Conservation (phyloP, 2,113 vertebrate species). For the Onychostruthus taczanowskii region DNA sequence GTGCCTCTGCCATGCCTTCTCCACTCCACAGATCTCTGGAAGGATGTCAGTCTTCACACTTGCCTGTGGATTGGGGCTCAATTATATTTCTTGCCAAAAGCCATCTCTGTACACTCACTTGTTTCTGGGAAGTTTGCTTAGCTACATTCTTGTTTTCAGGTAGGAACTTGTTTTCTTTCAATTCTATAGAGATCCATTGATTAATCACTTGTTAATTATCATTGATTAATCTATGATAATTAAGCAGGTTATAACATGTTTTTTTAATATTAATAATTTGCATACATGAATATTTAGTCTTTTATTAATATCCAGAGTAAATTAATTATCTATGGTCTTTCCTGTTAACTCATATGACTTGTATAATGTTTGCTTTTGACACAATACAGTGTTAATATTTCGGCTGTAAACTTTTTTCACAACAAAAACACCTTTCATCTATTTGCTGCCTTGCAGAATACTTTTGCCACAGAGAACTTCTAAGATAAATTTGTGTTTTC, state of each 20-base stretch:
- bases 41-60: neutral
- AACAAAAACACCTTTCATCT: neutral
- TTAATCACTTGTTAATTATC: slow-evolving; percentile 19
- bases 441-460: neutral
- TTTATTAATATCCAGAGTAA: neutral
- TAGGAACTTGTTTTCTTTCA: neutral
- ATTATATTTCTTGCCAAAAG: neutral
- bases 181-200: neutral
- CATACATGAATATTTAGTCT: slow-evolving; percentile 20
- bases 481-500: neutral
- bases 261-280: slow-evolving; percentile 24
- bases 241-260: neutral
- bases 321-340: neutral
- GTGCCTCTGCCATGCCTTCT: neutral
- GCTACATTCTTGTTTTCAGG: neutral
- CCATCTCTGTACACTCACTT: neutral
- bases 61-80: neutral
- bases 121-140: neutral
- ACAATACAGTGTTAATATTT: neutral
- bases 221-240: slow-evolving; percentile 23
- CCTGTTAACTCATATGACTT: neutral
- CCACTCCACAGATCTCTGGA: neutral
- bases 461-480: neutral
- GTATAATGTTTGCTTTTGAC: neutral
- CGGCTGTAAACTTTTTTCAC: neutral